Base-by-base conservation (phyloP, 2,797 vertebrate genomes). In the Lithobates pipiens region DNA sequence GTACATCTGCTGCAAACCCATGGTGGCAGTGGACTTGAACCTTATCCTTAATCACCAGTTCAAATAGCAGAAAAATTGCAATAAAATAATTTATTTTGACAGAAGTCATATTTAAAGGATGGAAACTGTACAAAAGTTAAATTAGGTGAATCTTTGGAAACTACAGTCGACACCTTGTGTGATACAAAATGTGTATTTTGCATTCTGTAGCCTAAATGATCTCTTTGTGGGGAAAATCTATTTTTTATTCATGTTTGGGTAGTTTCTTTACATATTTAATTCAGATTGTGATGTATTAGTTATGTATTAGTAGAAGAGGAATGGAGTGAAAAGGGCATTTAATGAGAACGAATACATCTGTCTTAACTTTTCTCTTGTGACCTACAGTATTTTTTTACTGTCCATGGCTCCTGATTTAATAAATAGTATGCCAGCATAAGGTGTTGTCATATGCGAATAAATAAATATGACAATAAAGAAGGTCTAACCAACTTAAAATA, bases 241-340 rank as follows among this genome's bases (percentile, higher is more conserved):
- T 77, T 84, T 72, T 77, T 78, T 77, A 84, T 84, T 84, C 82
- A 84, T 84, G 74, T 77, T 50, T 61, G 21, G 82, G 75, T 84
- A 42, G 74, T 82, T 82, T 76, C 80, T 67, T 36, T 63, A 46
- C 80, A 83, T 84, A 77, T 84, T 84, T 84, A 77, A 84, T 84
- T 84, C 82, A 70, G 32, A 15, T 39, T 71, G 46, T n/a, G 54
- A 44, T 71, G 29, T 69, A 84, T 84, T 78, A 77, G 67, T 72
- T 71, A 61, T 84, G 75, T 71, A 72, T 77, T 78, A 72, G 70
- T 84, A 72, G 34, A 61, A 65, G 57, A 70, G 46, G 25, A 25
- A 63, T 54, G 36, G 63, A 69, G 73, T 71, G 74, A 54, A 70
- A 63, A 72, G 63, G 36, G 27, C 29, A 63, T 77, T 72, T 78